A percentile compares a stretch with the other conserved stretches of the same genome.
Conservation (phyloP, 2,888 invertebrate species). For the Pantelozetes paolii region DNA sequence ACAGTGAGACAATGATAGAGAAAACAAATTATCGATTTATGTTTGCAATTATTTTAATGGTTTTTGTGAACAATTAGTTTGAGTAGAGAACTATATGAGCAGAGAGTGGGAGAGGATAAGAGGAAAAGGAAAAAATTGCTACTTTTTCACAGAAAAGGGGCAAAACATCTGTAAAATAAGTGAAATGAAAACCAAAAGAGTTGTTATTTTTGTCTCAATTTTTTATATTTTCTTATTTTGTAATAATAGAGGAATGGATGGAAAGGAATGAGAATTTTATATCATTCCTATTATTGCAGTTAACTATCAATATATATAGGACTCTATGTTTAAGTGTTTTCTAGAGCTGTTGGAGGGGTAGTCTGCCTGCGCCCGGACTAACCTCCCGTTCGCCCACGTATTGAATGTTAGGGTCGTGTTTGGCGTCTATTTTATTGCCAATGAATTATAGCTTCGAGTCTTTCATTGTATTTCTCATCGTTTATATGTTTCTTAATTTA, state of each 20-base stretch:
- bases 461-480: conserved; percentile 22
- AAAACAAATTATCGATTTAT: conserved; percentile 29
- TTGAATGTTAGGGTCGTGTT: background rate
- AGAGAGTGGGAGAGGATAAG: background rate
- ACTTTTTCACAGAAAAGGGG: background rate
- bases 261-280: background rate
- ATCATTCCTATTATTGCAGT: background rate
- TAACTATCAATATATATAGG: background rate
- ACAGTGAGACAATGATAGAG: conserved; percentile 21
- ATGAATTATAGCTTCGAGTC: conserved; percentile 2
- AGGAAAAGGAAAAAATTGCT: background rate
- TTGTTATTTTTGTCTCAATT: background rate
- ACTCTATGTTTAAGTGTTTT: background rate
- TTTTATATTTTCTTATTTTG: background rate
- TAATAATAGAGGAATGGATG: background rate
- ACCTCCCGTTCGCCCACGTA: background rate
- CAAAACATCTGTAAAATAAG: background rate
- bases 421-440: background rate
- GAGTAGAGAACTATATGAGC: background rate
- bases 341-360: background rate
- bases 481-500: conserved; percentile 27
- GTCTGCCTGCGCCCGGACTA: background rate
- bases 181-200: background rate
- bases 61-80: conserved; percentile 25
- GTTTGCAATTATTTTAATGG: conserved; percentile 38